Base-by-base conservation (phyloP, 1,140 invertebrate genomes). In the Drosophila sp. region DNA sequence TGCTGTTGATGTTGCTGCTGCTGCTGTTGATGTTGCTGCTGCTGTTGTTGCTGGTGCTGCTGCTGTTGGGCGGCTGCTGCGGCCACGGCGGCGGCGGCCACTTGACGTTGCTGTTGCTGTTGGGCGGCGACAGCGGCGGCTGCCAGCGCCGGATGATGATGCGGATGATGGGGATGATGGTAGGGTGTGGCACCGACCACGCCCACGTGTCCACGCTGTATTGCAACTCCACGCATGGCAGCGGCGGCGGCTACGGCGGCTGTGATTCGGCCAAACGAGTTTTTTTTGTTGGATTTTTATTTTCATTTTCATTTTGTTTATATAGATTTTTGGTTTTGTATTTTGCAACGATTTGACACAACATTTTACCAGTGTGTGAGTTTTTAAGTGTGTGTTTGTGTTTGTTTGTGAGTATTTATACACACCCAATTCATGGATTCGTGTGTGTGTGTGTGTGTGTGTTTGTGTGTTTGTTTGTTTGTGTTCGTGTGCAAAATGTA, bases 21-120 rank as follows among this genome's bases (percentile, higher is more conserved):
- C 0, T 81, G 72, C 43, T 58, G 80, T 14, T 70, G 80, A 16
- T 70, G 89, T 8, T 80, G 76, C 27, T 79, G 81, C 46, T 72
- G 87, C 13, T 73, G 91, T 83, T 84, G 78, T 1, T 80, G 77
- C 32, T 84, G 80, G 8, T 94, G 95, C 95, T 93, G 94, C 92
- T 94, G 93, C 92, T 95, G 95, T 92, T 95, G 93, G 94, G 95
- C 94, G 51, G 95, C 92, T 92, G 89, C 91, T 73, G 91, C 92
- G 58, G 84, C 87, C 92, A 75, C 92, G 8, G 95, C 95, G 77
- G 94, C 95, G 79, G 94, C 94, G 41, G 75, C 92, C 18, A 95
- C 95, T 73, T 94, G 95, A 80, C 94, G 94, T 48, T 84, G 90
- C 91, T 92, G 77, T 89, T 46, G 95, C 94, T 89, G 95, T 93